Base-by-base conservation (phyloP, 2,888 invertebrate species). In the Plebejus argus region DNA sequence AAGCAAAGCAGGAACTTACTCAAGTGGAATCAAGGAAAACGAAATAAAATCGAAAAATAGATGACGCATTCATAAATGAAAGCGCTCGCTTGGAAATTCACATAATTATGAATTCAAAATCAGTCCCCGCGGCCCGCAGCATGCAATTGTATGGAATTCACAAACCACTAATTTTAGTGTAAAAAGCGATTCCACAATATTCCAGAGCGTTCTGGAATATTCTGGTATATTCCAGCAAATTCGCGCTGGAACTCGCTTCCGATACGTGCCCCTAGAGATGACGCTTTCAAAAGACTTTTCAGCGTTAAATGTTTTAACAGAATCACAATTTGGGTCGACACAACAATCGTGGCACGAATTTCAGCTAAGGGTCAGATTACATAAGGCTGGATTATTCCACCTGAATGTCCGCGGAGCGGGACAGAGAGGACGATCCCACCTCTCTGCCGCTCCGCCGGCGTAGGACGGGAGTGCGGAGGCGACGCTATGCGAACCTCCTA, bases 31-130 rank as follows among this genome's bases (percentile, higher is more conserved):
- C 49, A 49, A 53, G 56, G n/a, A 56, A 6, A 58, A 10, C 20
- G 10, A 58, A 58, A 58, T 10, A 20, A 58, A 58, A 58, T 58
- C 20, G 20, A 1, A 8, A 20, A 7, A 58, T 58, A 20, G 20
- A 58, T 58, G 20, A 3, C 8, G 10, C 58, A 53, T 18, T 53
- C 53, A 58, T 58, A 58, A 58, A 58, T 58, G 8, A 58, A 58
- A 18, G 58, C 58, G 10, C 58, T 58, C 58, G 58, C 58, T 58
- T n/a, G 20, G 58, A 58, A 58, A 58, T 20, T 20, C 58, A 20
- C 58, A 58, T 58, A 58, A 58, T 58, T 58, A 58, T 58, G 58
- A 58, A 58, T 58, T 58, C 56, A n/a, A 56, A 56, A n/a, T 56
- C 20, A 58, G 58, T 58, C 58, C 58, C 58, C 58, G 20, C 3